phyloP scores from a whole-genome alignment of 2,888 invertebrate species.

The Endotricha flammealis region DNA sequence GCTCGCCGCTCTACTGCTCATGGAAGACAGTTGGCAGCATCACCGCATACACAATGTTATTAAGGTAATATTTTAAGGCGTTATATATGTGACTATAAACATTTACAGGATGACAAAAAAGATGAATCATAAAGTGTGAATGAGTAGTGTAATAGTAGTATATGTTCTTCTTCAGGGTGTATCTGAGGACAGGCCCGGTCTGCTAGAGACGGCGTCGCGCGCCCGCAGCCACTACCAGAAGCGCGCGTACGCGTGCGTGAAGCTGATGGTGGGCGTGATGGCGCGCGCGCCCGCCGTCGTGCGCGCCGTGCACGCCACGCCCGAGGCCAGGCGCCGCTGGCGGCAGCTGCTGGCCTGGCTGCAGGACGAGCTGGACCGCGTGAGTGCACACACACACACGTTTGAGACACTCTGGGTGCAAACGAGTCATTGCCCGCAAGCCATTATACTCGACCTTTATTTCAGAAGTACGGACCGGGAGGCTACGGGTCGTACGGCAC shows the following conservation, averaged over 20 bases:
- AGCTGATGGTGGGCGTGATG: conserved; percentile 95
- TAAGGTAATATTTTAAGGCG: conserved; percentile 73
- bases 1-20: conserved; percentile 88
- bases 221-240: conserved; percentile 97
- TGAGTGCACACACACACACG: too few relatives aligned
- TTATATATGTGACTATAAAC: too few relatives aligned
- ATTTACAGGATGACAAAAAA: too few relatives aligned
- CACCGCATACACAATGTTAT: conserved; percentile 96
- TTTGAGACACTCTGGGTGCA: too few relatives aligned
- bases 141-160: too few relatives aligned
- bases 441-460: too few relatives aligned
- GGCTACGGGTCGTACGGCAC: conserved; percentile 89
- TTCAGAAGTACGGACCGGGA: conserved; percentile 76
- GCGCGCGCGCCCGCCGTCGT: conserved; percentile 89
- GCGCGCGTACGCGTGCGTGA: conserved; percentile 97
- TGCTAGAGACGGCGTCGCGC: conserved; percentile 94
- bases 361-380: conserved; percentile 94
- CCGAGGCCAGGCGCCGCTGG: conserved; percentile 92
- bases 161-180: conserved; percentile 44
- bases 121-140: too few relatives aligned
- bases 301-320: conserved; percentile 86
- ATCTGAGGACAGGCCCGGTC: conserved; percentile 87
- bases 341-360: conserved; percentile 94
- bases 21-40: conserved; percentile 98
- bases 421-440: too few relatives aligned